These are phyloP conservation scores for Colletes latitarsis DNA, from an alignment of 1,140 invertebrate genomes.

Conservation along the genomic window DNA sequence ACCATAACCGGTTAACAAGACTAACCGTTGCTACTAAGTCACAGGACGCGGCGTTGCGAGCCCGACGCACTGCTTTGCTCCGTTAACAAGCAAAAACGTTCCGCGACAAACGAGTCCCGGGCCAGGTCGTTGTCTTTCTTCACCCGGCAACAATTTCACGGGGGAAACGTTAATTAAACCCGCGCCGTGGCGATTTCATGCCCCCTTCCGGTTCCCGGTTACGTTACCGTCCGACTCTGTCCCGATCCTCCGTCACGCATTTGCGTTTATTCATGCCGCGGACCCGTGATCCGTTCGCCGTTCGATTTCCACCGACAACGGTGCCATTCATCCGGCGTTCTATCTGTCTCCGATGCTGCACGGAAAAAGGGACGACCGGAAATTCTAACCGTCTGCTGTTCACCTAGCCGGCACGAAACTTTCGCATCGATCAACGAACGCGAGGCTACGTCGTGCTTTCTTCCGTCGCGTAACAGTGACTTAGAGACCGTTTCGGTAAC, in stretches of 20 bases:
- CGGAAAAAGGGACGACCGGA: not conserved
- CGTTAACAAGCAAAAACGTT: constrained; percentile 22
- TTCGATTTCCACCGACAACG: constrained; percentile 20
- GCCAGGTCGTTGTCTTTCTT: not conserved
- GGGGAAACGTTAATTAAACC: constrained; percentile 8
- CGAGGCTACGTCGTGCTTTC: not conserved
- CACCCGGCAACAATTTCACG: not conserved
- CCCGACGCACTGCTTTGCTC: not conserved
- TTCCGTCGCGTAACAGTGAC: not conserved
- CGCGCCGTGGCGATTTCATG: not conserved
- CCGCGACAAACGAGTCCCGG: not conserved
- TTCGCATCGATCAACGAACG: constrained; percentile 17
- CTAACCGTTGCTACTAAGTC: constrained; percentile 3
- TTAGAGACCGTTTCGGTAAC: not conserved
- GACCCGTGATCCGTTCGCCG: constrained; percentile 2
- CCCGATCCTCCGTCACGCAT: not conserved
- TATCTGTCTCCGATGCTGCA: not conserved
- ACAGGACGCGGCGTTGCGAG: not conserved
- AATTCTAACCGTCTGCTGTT: constrained; percentile 5
- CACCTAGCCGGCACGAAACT: not conserved
- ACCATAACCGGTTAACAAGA: constrained; percentile 13
- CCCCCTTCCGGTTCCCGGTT: not conserved
- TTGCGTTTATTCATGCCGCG: constrained; percentile 5
- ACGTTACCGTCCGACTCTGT: not conserved
- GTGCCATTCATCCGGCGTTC: constrained; percentile 26